A percentile compares a stretch with the other conserved stretches of the same genome.
Conservation (phyloP, 2,888 invertebrate genomes). For the Drosophila pseudotakahashii region DNA sequence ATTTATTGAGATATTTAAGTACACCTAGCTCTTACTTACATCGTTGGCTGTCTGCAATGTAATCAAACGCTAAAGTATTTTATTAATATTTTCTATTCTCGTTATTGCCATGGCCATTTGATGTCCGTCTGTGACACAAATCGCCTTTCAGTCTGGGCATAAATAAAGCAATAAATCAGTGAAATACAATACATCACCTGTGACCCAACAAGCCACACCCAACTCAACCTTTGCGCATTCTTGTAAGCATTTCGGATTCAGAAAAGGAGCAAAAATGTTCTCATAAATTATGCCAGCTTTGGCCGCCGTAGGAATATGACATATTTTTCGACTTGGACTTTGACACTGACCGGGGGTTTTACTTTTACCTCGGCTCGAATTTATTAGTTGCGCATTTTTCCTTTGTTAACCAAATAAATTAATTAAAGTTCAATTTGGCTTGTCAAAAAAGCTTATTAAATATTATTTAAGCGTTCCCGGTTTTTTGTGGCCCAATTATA, state of each 20-base stretch:
- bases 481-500: slow-evolving; percentile 20
- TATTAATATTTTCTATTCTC: slow-evolving; percentile 33
- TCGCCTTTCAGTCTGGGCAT: slow-evolving; percentile 47
- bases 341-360: slow-evolving; percentile 36
- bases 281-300: slow-evolving; percentile 72
- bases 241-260: slow-evolving; percentile 3
- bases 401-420: slow-evolving; percentile 53
- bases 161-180: slow-evolving; percentile 76
- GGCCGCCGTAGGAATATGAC: slow-evolving; percentile 64
- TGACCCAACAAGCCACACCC: slow-evolving; percentile 13
- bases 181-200: slow-evolving; percentile 76
- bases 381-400: slow-evolving; percentile 30
- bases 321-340: slow-evolving; percentile 62
- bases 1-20: background rate
- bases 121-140: slow-evolving; percentile 45
- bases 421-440: slow-evolving; percentile 69
- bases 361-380: slow-evolving; percentile 26
- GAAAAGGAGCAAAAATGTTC: slow-evolving; percentile 14
- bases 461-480: slow-evolving; percentile 27
- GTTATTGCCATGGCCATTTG: slow-evolving; percentile 19
- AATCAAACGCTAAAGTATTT: slow-evolving; percentile 58
- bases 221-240: slow-evolving; percentile 16
- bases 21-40: background rate
- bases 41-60: slow-evolving; percentile 34
- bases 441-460: slow-evolving; percentile 66